Evolutionary conservation across 2,888 invertebrate species (phyloP).

Genomic region (Notodonta ziczac): DNA sequence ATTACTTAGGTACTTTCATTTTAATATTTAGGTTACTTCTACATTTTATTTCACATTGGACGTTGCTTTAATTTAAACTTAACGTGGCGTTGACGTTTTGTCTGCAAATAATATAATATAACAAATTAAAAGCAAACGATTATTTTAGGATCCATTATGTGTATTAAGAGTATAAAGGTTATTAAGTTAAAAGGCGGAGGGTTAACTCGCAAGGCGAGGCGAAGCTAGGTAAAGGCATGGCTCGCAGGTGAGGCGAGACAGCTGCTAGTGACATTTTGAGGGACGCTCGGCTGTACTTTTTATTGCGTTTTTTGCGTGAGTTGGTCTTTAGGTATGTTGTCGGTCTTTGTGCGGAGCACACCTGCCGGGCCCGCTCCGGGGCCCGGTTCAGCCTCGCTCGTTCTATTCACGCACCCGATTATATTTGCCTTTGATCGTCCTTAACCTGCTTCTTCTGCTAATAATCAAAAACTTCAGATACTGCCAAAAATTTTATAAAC

Average conservation of each 20-base stretch:
- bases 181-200: conserved; percentile 34
- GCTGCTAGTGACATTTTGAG: conserved; percentile 75
- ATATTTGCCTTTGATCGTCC: conserved; percentile 39
- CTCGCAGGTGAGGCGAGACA: conserved; percentile 62
- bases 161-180: conserved; percentile 26
- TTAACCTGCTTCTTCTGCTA: conserved; percentile 53
- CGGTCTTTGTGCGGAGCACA: conserved; percentile 68
- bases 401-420: conserved; percentile 49
- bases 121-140: conserved; percentile 14
- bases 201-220: conserved; percentile 24
- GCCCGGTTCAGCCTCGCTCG: conserved; percentile 48
- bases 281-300: conserved; percentile 53
- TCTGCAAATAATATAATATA: conserved; percentile 7
- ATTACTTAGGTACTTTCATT: background rate
- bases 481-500: conserved; percentile 9
- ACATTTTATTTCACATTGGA: conserved; percentile 4
- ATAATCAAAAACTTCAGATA: conserved; percentile 24
- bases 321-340: conserved; percentile 50
- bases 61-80: conserved; percentile 13
- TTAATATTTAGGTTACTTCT: background rate
- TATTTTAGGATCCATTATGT: conserved; percentile 23
- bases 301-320: conserved; percentile 59
- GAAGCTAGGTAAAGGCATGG: conserved; percentile 45
- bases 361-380: conserved; percentile 62
- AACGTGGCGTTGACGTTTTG: conserved; percentile 4